Evolutionary conservation across 2,113 vertebrate species (phyloP), one percentile per base, ranked within the genome.

Genomic region (Cygnus buccinator): DNA sequence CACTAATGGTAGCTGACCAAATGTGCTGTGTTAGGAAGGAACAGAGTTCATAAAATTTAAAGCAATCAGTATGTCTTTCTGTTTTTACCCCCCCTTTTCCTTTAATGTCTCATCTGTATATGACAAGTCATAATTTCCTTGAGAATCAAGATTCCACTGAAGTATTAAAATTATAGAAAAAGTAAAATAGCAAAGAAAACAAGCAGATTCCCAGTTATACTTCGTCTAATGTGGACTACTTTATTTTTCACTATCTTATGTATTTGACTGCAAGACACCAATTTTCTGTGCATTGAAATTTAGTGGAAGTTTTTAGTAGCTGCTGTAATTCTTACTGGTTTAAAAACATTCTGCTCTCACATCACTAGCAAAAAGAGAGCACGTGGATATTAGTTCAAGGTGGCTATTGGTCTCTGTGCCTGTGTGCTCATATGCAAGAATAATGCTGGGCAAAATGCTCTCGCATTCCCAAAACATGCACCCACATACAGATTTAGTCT

Each of bases 401-500:
- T 46, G 48, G 22, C 54, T 58, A 7, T 15, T 33, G 58, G 21
- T 72, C 26, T 72, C 28, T 63, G 15, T 81, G 66, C 50, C 10
- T 58, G 44, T 57, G 80, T 70, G 33, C 13, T 66, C 33, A 15
- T 44, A n/a, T 2, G 3, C 19, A 83, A 23, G 61, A 74, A 13
- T 46, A 85, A 75, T 31, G 46, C 46, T 72, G 48, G 18, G 33
- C 9, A 67, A 67, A 87, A n/a, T 2, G 3, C 9, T 70, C 1
- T 0, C 14, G 14, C 1, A 2, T 67, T 50, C 43, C 39, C 58
- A 23, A 54, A 75, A n/a, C 0, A 0, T 17, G 22, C 26, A 79
- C 3, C 29, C 5, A 37, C 6, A 2, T 13, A 70, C 18, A 52
- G 55, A 29, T 70, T 71, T 74, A 39, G 41, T 73, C 21, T 16